Evolutionary conservation across 2,888 invertebrate genomes (phyloP).

Genomic region (Hydrotaea diabolus): DNA sequence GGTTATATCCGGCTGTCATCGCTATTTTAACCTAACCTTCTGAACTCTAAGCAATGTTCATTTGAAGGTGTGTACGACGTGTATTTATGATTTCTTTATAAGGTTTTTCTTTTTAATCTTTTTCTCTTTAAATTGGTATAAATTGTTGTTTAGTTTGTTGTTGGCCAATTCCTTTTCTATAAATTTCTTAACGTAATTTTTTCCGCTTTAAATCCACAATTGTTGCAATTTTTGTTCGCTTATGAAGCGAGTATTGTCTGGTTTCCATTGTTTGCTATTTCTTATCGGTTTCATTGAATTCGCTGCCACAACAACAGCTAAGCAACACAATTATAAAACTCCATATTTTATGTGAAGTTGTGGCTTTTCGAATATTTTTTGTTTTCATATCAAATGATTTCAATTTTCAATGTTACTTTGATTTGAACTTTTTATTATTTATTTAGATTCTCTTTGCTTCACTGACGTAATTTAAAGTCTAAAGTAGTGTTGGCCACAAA

Average conservation of each 20-base stretch:
- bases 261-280: constrained; percentile 20
- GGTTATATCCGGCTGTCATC: too few species aligned
- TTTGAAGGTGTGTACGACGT: too few species aligned
- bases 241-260: not conserved
- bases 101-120: too few species aligned
- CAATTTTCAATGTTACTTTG: constrained; percentile 33
- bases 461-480: constrained; percentile 36
- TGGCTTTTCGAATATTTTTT: not conserved
- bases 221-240: constrained; percentile 31
- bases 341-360: not conserved
- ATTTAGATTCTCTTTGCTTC: not conserved
- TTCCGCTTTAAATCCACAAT: not conserved
- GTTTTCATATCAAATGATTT: not conserved
- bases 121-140: too few species aligned
- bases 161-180: too few species aligned
- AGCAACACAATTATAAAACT: not conserved
- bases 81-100: too few species aligned
- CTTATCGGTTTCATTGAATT: constrained; percentile 14
- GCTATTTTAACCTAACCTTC: too few species aligned
- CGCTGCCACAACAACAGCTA: not conserved
- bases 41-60: too few species aligned
- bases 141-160: too few species aligned
- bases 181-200: too few species aligned
- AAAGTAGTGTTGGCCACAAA: not conserved
- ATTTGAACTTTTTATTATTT: not conserved